Evolutionary conservation across 2,888 invertebrate genomes (phyloP).

Genomic region (Epirrhoe alternata): DNA sequence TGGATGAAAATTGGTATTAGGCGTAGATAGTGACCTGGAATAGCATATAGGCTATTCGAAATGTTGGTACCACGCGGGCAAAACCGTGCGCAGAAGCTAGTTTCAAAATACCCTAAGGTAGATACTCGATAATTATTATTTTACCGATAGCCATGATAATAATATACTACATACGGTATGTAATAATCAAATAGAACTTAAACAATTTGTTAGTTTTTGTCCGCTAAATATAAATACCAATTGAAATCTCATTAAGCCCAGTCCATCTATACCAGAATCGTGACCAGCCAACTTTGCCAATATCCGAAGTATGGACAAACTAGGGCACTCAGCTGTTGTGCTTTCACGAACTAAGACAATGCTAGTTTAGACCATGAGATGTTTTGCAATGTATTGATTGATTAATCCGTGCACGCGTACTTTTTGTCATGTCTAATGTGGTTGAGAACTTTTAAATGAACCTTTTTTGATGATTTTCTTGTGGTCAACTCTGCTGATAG

Average conservation of each 20-base stretch:
- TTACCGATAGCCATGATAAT: no score
- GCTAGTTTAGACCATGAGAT: constrained; percentile 41
- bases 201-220: neutral
- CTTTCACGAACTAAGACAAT: constrained; percentile 57
- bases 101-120: no score
- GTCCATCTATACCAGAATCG: constrained; percentile 50
- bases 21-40: no score
- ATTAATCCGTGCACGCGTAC: constrained; percentile 25
- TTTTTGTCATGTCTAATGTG: constrained; percentile 9
- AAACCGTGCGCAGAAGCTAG: no score
- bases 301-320: constrained; percentile 58
- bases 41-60: no score
- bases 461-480: no score
- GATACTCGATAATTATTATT: no score
- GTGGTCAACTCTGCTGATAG: no score
- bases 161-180: no score
- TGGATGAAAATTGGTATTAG: no score
- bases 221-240: constrained; percentile 17
- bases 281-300: constrained; percentile 63
- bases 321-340: constrained; percentile 63
- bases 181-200: no score
- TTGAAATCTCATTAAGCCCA: constrained; percentile 48
- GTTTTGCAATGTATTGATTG: constrained; percentile 42
- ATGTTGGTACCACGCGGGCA: no score
- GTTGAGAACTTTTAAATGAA: neutral